phyloP scores from a whole-genome alignment of 1,140 invertebrate species.

The Bombus waltoni region DNA sequence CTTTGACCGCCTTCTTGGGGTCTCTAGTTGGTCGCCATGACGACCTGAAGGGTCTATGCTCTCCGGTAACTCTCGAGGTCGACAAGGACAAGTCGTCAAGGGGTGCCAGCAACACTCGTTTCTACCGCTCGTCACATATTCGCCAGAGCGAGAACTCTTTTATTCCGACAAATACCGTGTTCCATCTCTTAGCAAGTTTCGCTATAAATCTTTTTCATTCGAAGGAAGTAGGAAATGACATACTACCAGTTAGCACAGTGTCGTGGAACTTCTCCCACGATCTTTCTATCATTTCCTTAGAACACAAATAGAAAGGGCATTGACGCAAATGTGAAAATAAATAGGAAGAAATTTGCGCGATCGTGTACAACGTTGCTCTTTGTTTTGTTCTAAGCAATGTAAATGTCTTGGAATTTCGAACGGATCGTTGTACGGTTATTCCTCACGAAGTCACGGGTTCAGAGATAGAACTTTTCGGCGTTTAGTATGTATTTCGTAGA shows the following conservation, averaged over 20 bases:
- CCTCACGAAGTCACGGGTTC: background rate
- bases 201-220: background rate
- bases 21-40: slow-evolving; percentile 41
- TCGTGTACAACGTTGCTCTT: background rate
- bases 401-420: background rate
- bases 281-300: background rate
- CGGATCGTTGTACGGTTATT: background rate
- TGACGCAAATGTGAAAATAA: background rate
- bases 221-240: background rate
- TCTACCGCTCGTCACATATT: slow-evolving; percentile 5
- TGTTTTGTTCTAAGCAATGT: background rate
- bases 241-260: background rate
- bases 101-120: slow-evolving; percentile 16
- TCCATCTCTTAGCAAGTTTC: background rate
- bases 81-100: slow-evolving; percentile 30
- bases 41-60: slow-evolving; percentile 45
- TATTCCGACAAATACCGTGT: background rate
- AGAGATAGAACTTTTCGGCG: background rate
- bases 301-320: background rate
- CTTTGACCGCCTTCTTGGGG: slow-evolving; percentile 21
- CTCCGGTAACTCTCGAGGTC: slow-evolving; percentile 27
- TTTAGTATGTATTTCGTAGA: background rate
- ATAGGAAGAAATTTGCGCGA: background rate
- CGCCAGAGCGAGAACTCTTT: background rate
- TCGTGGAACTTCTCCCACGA: background rate